These are phyloP conservation scores for Typhlichthys subterraneus DNA, from an alignment of 2,797 vertebrate genomes.

Conservation along the genomic window DNA sequence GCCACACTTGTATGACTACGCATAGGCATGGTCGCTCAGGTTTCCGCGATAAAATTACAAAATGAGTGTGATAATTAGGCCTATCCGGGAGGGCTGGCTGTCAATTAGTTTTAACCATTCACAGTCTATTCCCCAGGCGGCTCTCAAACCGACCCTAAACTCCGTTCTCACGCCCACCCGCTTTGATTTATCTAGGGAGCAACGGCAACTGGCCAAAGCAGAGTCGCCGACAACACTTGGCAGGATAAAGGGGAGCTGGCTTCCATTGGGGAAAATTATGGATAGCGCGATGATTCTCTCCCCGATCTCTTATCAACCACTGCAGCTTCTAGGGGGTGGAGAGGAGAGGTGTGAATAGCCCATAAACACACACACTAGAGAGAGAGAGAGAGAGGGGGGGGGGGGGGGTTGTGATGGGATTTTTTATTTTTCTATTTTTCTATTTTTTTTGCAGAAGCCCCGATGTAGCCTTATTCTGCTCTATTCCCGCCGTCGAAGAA, in stretches of 20 bases:
- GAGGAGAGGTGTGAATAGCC: conserved; percentile 44
- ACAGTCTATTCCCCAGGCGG: conserved; percentile 50
- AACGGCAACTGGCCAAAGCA: conserved; percentile 42
- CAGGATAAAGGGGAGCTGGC: conserved; percentile 26
- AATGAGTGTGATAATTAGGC: too few species aligned
- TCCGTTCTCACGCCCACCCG: conserved; percentile 67
- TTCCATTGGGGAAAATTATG: conserved; percentile 37
- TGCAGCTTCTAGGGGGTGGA: conserved; percentile 61
- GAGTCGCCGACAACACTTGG: conserved; percentile 50
- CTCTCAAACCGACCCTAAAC: conserved; percentile 36
- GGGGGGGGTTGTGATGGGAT: background rate
- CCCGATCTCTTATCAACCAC: conserved; percentile 75
- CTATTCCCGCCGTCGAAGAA: conserved; percentile 54
- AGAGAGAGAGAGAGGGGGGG: conserved; percentile 1
- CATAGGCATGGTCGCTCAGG: too few species aligned
- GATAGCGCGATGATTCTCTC: conserved; percentile 47
- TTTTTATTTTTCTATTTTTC: too few species aligned
- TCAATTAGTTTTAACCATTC: conserved; percentile 44
- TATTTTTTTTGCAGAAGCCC: background rate
- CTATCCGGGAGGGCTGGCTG: conserved; percentile 3
- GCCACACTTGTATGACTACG: background rate
- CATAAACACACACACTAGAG: conserved; percentile 5
- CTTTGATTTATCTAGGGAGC: conserved; percentile 68
- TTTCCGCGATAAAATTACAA: too few species aligned
- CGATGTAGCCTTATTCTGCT: conserved; percentile 1